Conservation (phyloP, 2,888 invertebrate species). For the Keiferia lycopersicella region DNA sequence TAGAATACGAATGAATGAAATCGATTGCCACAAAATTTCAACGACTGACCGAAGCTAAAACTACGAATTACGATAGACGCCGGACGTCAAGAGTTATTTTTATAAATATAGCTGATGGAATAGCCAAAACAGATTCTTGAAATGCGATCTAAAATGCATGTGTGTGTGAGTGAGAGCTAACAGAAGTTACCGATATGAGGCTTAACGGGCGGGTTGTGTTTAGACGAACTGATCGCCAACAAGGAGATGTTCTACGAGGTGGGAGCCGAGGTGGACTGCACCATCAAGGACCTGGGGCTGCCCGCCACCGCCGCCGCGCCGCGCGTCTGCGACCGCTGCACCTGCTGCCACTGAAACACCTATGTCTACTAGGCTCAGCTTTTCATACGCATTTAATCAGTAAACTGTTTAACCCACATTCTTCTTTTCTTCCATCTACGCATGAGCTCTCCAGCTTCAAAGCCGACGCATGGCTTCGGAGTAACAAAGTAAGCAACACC, state of each 20-base stretch:
- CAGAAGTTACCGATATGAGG: slow-evolving; percentile 35
- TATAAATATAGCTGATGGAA: slow-evolving; percentile 74
- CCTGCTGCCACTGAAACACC: slow-evolving; percentile 67
- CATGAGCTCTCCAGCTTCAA: slow-evolving; percentile 43
- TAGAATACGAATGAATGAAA: slow-evolving; percentile 5
- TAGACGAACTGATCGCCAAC: slow-evolving; percentile 91
- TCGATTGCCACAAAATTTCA: not conserved
- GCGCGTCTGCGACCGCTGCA: slow-evolving; percentile 65
- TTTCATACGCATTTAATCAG: slow-evolving; percentile 65
- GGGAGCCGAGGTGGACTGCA: slow-evolving; percentile 95
- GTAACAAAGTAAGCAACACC: slow-evolving; percentile 69
- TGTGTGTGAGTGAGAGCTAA: slow-evolving; percentile 43
- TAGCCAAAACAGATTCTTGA: slow-evolving; percentile 31
- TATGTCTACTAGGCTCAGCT: slow-evolving; percentile 33
- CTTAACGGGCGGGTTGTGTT: slow-evolving; percentile 55
- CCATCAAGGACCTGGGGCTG: slow-evolving; percentile 87
- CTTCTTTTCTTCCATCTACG: slow-evolving; percentile 32
- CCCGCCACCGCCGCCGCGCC: slow-evolving; percentile 38
- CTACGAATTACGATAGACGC: not conserved
- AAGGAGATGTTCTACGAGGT: slow-evolving; percentile 96
- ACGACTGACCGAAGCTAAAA: not conserved
- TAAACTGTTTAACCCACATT: slow-evolving; percentile 36
- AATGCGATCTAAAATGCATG: slow-evolving; percentile 44
- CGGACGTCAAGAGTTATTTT: slow-evolving; percentile 13
- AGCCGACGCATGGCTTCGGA: slow-evolving; percentile 75